Conservation (phyloP, 2,113 vertebrate genomes). For the Esox niger region DNA sequence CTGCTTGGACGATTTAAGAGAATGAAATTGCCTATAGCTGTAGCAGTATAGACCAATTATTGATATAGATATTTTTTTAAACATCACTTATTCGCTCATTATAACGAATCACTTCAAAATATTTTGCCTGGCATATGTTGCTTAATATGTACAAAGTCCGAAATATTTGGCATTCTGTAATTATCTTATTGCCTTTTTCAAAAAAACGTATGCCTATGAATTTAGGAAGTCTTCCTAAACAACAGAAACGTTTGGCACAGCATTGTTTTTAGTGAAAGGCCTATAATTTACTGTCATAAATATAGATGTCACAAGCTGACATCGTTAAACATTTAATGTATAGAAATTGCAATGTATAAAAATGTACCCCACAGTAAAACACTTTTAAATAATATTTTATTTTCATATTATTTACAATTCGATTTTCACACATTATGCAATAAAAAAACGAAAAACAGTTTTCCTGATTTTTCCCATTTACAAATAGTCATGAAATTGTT, state of each 20-base stretch:
- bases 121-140: no score
- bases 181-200: no score
- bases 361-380: slow-evolving; percentile 22
- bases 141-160: no score
- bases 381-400: slow-evolving; percentile 72
- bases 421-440: slow-evolving; percentile 15
- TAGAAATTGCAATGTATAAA: slow-evolving; percentile 40
- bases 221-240: no score
- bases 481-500: not conserved
- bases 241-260: not conserved
- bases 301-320: slow-evolving; percentile 46
- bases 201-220: no score
- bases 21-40: no score
- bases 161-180: no score
- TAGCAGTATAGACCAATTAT: no score
- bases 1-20: no score
- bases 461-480: slow-evolving; percentile 6
- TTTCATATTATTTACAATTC: slow-evolving; percentile 67
- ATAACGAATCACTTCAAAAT: no score
- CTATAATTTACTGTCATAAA: slow-evolving; percentile 59
- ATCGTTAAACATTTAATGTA: slow-evolving; percentile 49
- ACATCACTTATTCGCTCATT: no score
- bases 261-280: slow-evolving; percentile 8
- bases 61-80: no score
- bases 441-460: slow-evolving; percentile 19